phyloP scores from a whole-genome alignment of 2,113 vertebrate genomes.

The Micronisus gabar region DNA sequence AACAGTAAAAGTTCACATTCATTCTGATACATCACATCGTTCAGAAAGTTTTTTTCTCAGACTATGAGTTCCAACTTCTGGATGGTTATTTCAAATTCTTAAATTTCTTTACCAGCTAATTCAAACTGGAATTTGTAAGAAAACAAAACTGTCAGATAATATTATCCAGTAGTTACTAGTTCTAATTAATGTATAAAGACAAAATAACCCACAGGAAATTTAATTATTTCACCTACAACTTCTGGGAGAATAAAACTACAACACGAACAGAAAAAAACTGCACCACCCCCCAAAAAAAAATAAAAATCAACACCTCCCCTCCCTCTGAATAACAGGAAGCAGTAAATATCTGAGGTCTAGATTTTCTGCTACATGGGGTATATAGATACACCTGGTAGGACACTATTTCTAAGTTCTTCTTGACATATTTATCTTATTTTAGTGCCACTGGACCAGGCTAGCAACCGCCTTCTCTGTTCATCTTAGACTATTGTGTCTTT shows the following conservation, averaged over 20 bases:
- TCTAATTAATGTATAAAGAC: neutral
- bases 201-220: neutral
- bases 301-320: neutral
- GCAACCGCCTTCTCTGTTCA: neutral
- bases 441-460: neutral
- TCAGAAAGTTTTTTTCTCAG: neutral
- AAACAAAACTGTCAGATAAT: neutral
- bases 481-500: neutral
- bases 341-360: neutral
- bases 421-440: neutral
- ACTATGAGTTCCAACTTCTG: neutral
- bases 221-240: neutral
- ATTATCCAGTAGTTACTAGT: neutral
- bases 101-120: neutral
- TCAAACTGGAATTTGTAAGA: neutral
- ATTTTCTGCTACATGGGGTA: neutral
- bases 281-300: no score
- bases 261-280: fast-evolving
- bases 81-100: neutral
- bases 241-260: neutral
- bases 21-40: neutral
- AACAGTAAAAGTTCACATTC: neutral
- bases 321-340: neutral
- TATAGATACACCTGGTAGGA: neutral
- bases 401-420: neutral